Evolutionary conservation across 2,888 invertebrate genomes (phyloP).

Genomic region (Phyllotreta cruciferae): DNA sequence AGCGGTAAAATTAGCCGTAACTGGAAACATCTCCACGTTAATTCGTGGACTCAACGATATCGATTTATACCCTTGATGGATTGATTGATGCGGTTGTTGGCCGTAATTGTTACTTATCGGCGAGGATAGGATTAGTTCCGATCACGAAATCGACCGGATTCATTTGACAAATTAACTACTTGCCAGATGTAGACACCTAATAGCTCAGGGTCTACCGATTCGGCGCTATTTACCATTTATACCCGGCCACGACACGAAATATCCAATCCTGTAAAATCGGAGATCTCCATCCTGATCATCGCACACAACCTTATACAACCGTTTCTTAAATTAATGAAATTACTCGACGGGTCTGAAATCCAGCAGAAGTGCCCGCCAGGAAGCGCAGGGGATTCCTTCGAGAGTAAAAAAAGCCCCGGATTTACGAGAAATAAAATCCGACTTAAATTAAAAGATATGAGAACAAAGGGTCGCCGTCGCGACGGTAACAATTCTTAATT

Average conservation of each 20-base stretch:
- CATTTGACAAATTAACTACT: too few species aligned
- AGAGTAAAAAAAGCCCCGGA: constrained; percentile 32
- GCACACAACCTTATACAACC: too few species aligned
- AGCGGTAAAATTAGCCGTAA: too few species aligned
- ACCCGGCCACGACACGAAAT: too few species aligned
- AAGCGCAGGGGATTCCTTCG: constrained; percentile 33
- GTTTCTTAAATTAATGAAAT: constrained; percentile 23
- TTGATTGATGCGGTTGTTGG: constrained; percentile 26
- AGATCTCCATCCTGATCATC: too few species aligned
- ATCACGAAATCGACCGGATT: not conserved
- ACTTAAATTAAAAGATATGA: constrained; percentile 49
- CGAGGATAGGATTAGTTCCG: constrained; percentile 17
- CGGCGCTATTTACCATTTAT: too few species aligned
- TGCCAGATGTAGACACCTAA: too few species aligned
- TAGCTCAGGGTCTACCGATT: too few species aligned
- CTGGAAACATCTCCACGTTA: too few species aligned
- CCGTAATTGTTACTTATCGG: constrained; percentile 26
- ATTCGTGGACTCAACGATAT: too few species aligned
- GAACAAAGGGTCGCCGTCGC: constrained; percentile 32
- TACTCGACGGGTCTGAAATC: constrained; percentile 12
- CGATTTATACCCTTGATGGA: too few species aligned
- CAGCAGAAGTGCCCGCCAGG: constrained; percentile 34
- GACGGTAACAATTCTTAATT: constrained; percentile 47
- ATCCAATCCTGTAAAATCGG: too few species aligned
- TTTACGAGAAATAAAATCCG: constrained; percentile 42